phyloP scores from a whole-genome alignment of 1,140 invertebrate species.

The Pinna nobilis region DNA sequence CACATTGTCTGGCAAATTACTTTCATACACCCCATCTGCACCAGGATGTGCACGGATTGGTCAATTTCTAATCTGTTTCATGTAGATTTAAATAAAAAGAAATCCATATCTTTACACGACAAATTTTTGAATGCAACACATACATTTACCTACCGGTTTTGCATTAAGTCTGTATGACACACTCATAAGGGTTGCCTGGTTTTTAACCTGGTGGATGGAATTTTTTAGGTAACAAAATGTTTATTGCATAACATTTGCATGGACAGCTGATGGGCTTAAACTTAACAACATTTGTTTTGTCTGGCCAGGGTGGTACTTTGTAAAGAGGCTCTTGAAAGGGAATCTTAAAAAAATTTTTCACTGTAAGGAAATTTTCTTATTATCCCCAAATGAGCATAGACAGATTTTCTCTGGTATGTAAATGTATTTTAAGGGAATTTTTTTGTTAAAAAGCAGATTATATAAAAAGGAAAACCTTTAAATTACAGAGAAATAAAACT shows the following conservation, averaged over 20 bases:
- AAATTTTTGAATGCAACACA: slow-evolving; percentile 14
- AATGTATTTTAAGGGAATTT: background rate
- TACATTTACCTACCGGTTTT: slow-evolving; percentile 14
- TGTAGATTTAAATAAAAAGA: slow-evolving; percentile 9
- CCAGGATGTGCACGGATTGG: slow-evolving; percentile 19
- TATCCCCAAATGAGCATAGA: slow-evolving; percentile 5
- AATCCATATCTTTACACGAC: slow-evolving; percentile 7
- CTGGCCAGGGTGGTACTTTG: too few species aligned
- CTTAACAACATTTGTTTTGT: too few species aligned
- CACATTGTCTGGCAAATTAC: too few species aligned
- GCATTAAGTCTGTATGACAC: slow-evolving; percentile 6
- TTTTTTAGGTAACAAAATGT: slow-evolving; percentile 4
- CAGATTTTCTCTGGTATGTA: background rate
- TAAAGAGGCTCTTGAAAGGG: too few species aligned
- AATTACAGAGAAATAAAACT: background rate
- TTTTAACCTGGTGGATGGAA: slow-evolving; percentile 19
- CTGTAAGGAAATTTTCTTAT: slow-evolving; percentile 1
- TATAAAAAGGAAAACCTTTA: background rate
- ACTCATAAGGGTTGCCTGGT: slow-evolving; percentile 16
- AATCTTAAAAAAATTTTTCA: too few species aligned
- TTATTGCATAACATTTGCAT: slow-evolving; percentile 14
- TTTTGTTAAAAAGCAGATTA: background rate
- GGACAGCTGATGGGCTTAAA: slow-evolving; percentile 1
- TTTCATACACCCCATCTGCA: too few species aligned
- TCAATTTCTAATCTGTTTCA: too few species aligned